Conservation (phyloP, 2,797 vertebrate species). For the Esox lucius region DNA sequence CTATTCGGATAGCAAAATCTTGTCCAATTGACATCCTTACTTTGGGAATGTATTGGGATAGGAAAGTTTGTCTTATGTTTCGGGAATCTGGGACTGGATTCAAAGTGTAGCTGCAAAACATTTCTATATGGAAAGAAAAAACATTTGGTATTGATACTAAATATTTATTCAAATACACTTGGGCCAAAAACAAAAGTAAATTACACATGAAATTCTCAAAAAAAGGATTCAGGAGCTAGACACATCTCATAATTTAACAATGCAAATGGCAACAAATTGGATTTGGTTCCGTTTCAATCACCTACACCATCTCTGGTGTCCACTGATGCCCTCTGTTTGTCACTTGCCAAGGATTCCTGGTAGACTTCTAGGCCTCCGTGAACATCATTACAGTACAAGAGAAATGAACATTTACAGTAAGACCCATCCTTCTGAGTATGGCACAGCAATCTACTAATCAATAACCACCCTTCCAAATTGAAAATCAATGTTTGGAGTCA, state of each 20-base stretch:
- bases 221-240: not conserved
- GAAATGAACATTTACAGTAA: not conserved
- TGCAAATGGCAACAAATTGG: not conserved
- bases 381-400: not conserved
- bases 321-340: not conserved
- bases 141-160: not conserved
- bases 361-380: not conserved
- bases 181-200: not conserved
- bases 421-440: not conserved
- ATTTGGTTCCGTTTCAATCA: not conserved
- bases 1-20: too few relatives aligned
- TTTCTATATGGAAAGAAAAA: not conserved
- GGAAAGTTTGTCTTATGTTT: not conserved
- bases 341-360: not conserved
- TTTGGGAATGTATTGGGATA: too few relatives aligned
- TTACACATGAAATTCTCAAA: not conserved
- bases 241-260: not conserved
- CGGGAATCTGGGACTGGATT: too few relatives aligned
- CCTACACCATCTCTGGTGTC: not conserved
- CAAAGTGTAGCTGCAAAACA: not conserved
- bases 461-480: not conserved
- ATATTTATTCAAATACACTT: not conserved
- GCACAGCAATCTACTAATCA: not conserved
- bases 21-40: too few relatives aligned
- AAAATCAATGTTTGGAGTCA: conserved; percentile 6